These are phyloP conservation scores for Probaryconus sp. DNA, from an alignment of 1,140 invertebrate species.

Conservation along the genomic window DNA sequence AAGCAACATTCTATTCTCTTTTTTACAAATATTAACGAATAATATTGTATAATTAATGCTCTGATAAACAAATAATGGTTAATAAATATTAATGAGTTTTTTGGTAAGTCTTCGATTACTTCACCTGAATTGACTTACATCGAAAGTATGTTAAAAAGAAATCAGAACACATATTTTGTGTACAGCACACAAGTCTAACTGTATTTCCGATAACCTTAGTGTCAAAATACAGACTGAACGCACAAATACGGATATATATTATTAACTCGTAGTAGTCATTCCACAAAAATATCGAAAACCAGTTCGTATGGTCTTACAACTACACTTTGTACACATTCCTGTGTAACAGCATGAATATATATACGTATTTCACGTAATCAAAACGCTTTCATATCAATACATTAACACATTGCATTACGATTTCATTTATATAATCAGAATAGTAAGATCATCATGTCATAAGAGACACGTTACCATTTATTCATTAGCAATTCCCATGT, in stretches of 20 bases:
- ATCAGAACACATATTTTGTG: no score
- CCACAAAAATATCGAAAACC: constrained; percentile 38
- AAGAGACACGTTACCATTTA: constrained; percentile 6
- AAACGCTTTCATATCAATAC: constrained; percentile 38
- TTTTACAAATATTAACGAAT: neutral
- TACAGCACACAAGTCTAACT: constrained; percentile 30
- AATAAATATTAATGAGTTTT: no score
- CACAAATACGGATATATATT: constrained; percentile 24
- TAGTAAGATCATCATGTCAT: constrained; percentile 12
- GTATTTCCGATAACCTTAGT: constrained; percentile 33
- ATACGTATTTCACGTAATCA: constrained; percentile 39
- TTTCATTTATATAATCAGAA: constrained; percentile 33
- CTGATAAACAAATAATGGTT: no score
- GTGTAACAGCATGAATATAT: no score
- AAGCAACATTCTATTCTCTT: no score
- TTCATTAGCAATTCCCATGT: no score
- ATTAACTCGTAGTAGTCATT: constrained; percentile 9
- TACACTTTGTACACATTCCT: constrained; percentile 9
- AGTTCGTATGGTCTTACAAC: constrained; percentile 23
- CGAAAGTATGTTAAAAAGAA: no score
- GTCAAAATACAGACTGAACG: constrained; percentile 24
- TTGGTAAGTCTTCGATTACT: no score
- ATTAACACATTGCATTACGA: constrained; percentile 15
- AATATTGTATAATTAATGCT: neutral
- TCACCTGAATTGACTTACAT: no score